Conservation (phyloP, 2,797 vertebrate genomes). For the Tangara arthus region DNA sequence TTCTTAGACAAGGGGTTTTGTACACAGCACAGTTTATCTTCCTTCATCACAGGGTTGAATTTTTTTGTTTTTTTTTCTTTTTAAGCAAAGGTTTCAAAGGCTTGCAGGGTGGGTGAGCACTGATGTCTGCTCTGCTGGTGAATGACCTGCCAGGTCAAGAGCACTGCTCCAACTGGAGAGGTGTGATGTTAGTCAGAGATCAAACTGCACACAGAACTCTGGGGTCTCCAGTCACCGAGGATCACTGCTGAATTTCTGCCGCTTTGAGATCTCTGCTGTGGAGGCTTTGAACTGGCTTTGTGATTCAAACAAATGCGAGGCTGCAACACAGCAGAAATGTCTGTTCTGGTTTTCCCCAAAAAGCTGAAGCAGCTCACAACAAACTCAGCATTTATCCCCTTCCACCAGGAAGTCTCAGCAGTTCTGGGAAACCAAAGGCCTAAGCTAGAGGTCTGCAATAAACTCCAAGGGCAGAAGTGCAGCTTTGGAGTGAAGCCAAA, state of each 20-base stretch:
- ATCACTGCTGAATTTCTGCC: background rate
- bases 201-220: background rate
- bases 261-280: background rate
- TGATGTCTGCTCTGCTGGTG: background rate
- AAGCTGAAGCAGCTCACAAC: background rate
- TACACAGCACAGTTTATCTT: background rate
- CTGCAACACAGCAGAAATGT: background rate
- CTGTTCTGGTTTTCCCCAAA: background rate
- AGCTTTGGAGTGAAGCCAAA: background rate
- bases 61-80: too few relatives aligned
- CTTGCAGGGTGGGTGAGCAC: background rate
- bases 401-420: background rate
- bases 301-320: background rate
- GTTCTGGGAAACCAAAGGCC: background rate
- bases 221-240: background rate
- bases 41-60: accelerated
- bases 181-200: background rate
- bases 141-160: background rate
- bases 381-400: background rate
- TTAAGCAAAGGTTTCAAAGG: background rate
- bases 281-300: background rate
- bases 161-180: background rate
- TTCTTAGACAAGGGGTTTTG: background rate
- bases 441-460: background rate
- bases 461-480: background rate